Evolutionary conservation across 1,140 invertebrate genomes (phyloP), one percentile per base, ranked within the genome.

Genomic region (Drosophila kikkawai): DNA sequence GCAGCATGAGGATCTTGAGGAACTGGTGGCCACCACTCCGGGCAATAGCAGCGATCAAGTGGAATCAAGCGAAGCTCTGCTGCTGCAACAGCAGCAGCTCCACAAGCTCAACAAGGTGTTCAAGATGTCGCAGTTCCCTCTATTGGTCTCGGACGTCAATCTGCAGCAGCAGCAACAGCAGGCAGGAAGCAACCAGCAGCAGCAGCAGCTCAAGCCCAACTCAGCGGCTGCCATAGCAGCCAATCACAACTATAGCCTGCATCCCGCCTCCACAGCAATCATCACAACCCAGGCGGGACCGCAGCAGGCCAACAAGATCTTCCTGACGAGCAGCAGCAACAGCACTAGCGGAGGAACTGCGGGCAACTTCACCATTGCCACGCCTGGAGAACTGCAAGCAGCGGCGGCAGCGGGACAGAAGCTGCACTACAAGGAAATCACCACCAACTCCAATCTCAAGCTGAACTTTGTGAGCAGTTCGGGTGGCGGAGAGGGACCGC

Each of bases 161-260:
- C 59, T 92, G 13, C 80, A 78, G 45, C 86, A 82, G 51, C 45
- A 48, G 3, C 82, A 87, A 34, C 82, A 87, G 50, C 82, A 84
- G 50, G 44, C 80, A 12, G 82, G 36, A 12, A 12, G 39, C 1
- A 69, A 56, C 8, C 82, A 87, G 51, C 51, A 53, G 19, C 84
- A 88, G 76, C 87, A 60, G 55, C 90, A 88, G 55, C 79, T 91
- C 50, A 91, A 92, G 47, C 86, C 91, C 19, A 86, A 91, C 8
- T 82, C 83, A 11, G 83, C 91, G 8, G 91, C 90, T 7, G 75
- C 90, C 8, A 91, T 91, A 32, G 88, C 91, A 4, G 84, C 91
- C 15, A 93, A 93, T 60, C 92, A 93, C 75, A 93, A 93, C 51
- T 93, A 93, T 45, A 93, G 92, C 48, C 60, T 93, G 57, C 88